These are phyloP conservation scores for Drosophila mayaguana DNA, from an alignment of 2,888 invertebrate genomes.

Conservation along the genomic window DNA sequence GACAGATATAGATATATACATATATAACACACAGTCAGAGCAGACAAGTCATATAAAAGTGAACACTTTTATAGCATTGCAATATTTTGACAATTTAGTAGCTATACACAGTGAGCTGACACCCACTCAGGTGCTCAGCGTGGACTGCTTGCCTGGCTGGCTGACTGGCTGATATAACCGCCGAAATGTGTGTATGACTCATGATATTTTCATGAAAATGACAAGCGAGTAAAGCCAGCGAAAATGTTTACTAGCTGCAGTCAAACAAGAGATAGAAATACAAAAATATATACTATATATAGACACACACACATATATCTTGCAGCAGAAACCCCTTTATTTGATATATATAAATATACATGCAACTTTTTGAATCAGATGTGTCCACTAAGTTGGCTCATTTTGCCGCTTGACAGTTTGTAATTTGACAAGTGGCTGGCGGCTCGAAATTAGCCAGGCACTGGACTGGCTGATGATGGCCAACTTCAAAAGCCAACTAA, in stretches of 20 bases:
- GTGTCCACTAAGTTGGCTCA: slow-evolving; percentile 31
- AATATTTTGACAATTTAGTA: slow-evolving; percentile 74
- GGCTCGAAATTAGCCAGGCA: slow-evolving; percentile 47
- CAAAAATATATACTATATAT: slow-evolving; percentile 4
- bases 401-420: slow-evolving; percentile 64
- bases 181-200: slow-evolving; percentile 46
- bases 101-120: slow-evolving; percentile 43
- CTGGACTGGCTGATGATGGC: slow-evolving; percentile 29
- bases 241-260: slow-evolving; percentile 29
- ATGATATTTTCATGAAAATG: slow-evolving; percentile 31
- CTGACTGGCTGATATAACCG: slow-evolving; percentile 19
- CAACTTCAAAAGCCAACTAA: slow-evolving; percentile 62
- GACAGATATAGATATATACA: background rate
- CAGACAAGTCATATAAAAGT: slow-evolving; percentile 36
- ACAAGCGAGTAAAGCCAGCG: slow-evolving; percentile 25
- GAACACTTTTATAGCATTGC: slow-evolving; percentile 62
- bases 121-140: slow-evolving; percentile 58
- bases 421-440: slow-evolving; percentile 63
- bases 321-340: slow-evolving; percentile 10
- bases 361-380: slow-evolving; percentile 15
- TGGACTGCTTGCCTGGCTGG: slow-evolving; percentile 7
- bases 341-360: slow-evolving; percentile 24
- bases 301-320: slow-evolving; percentile 1
- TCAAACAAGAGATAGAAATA: slow-evolving; percentile 26
- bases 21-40: slow-evolving; percentile 9